Base-by-base conservation (phyloP, 2,113 vertebrate species). In the Myotis lucifugus region DNA sequence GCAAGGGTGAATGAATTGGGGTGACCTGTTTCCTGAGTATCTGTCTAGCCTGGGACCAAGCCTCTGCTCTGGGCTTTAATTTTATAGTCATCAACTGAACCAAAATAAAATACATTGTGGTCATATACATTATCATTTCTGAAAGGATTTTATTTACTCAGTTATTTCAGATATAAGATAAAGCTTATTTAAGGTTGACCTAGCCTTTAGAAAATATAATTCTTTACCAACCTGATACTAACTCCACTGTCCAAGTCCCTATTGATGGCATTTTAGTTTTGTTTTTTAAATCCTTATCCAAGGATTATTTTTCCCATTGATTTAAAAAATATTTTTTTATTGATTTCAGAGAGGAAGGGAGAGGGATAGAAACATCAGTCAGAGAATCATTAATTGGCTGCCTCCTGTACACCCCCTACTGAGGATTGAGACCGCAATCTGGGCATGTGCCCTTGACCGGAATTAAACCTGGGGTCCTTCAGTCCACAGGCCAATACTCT, bases 191-290 rank as follows among this genome's bases (percentile, higher is more conserved):
- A 19, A 96, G 84, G 42, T 81, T 93, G 74, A 86, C 67, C 10
- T 46, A 85, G 46, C 48, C 19, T 69, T 93, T 74, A 94, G 64
- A 95, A 90, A 92, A 95, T 61, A 32, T n/a, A 73, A 81, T 88
- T 87, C 37, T 19, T 91, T 37, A 52, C 29, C 19, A 76, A 76
- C 42, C 85, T 89, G 81, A 61, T 52, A 87, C 17, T 77, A 48
- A 92, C 19, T 37, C 32, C 14, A 70, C 42, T 59, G 54, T 46
- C 13, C 61, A 40, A 85, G 56, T 42, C 67, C 82, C 14, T 83
- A 32, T 61, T 61, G 59, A 61, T 61, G 59, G 59, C 59, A 61
- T 61, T 61, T 61, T 61, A 61, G 59, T 61, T 27, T 61, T 23
- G 21, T 25, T 59, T 61, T 11, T 61, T 61, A 12, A 61, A 61